Evolutionary conservation across 1,140 invertebrate genomes (phyloP).

Genomic region (Dreissena rostriformis): DNA sequence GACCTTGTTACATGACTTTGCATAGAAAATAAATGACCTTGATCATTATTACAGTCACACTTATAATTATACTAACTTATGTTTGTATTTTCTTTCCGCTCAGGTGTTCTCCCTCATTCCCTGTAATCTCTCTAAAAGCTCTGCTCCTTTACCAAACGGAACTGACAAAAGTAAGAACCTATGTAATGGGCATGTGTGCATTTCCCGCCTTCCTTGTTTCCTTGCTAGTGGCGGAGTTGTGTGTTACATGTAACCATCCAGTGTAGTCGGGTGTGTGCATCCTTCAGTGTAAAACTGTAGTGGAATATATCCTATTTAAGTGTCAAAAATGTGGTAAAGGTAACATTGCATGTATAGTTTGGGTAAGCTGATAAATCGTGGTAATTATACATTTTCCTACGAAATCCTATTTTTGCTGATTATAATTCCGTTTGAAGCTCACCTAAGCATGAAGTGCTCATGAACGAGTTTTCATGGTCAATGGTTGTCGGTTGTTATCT

Average conservation of each 20-base stretch:
- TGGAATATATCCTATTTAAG: no score
- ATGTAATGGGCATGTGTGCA: conserved; percentile 24
- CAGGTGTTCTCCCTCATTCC: conserved; percentile 70
- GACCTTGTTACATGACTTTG: background rate
- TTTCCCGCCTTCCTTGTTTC: background rate
- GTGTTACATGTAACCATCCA: no score
- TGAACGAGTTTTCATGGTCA: no score
- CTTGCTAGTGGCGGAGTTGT: background rate
- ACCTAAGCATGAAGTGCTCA: no score
- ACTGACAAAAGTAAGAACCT: conserved; percentile 69
- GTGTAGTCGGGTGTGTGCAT: background rate
- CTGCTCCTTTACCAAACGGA: conserved; percentile 58
- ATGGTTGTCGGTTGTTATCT: no score
- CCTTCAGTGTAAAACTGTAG: no score
- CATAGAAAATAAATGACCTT: background rate
- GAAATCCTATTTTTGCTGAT: no score
- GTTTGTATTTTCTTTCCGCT: conserved; percentile 50
- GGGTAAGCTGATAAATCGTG: no score
- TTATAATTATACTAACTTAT: conserved; percentile 35
- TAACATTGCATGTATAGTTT: no score
- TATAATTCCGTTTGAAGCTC: no score
- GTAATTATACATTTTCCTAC: no score
- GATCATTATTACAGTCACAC: background rate
- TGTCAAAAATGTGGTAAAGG: no score
- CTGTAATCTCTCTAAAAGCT: conserved; percentile 70